These are phyloP conservation scores for Riparia riparia DNA, from an alignment of 2,113 vertebrate species.

Conservation along the genomic window DNA sequence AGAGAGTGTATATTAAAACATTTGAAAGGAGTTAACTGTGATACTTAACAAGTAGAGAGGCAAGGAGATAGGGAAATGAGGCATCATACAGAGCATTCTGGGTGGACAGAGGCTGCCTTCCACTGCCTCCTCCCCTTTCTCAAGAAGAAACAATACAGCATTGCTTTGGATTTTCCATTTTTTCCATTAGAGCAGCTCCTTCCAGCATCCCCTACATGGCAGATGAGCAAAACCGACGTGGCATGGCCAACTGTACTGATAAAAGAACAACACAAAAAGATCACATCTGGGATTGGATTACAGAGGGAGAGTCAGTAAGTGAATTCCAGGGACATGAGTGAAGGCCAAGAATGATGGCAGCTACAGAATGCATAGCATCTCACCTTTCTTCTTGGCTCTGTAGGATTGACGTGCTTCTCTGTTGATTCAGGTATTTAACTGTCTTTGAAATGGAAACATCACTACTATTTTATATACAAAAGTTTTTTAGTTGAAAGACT, in stretches of 20 bases:
- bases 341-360: not conserved
- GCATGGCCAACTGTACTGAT: not conserved
- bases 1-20: not conserved
- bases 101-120: not conserved
- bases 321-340: not conserved
- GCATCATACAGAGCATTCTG: not conserved
- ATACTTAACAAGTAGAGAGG: not conserved
- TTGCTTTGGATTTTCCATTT: not conserved
- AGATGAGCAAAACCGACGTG: accelerated
- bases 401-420: not conserved
- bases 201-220: not conserved
- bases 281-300: not conserved
- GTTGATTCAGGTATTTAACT: not conserved
- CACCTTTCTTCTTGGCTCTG: not conserved
- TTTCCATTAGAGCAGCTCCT: not conserved
- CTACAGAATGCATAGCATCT: not conserved
- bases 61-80: not conserved
- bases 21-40: not conserved
- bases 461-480: not conserved
- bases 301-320: not conserved
- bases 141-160: not conserved
- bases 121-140: not conserved
- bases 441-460: not conserved
- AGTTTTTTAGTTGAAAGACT: not conserved
- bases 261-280: not conserved